A percentile compares a stretch with the other conserved stretches of the same genome.
These are phyloP conservation scores for Saguinus oedipus DNA, from an alignment of 2,797 vertebrate genomes.

Conservation along the genomic window DNA sequence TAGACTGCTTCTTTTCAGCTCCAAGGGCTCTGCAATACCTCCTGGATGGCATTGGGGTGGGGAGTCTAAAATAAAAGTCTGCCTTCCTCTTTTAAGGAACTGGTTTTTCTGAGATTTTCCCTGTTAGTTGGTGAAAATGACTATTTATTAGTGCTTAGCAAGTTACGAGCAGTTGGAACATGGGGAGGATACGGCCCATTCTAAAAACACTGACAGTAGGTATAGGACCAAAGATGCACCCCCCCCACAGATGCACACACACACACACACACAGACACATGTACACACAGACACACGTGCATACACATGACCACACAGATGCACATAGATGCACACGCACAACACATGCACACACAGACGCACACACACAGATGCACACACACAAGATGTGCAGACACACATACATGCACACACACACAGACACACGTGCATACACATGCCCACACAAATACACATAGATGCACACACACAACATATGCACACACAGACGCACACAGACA, in stretches of 20 bases:
- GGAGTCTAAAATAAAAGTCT: background rate
- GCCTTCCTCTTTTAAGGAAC: background rate
- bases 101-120: background rate
- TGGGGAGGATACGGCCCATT: background rate
- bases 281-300: no score
- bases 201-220: background rate
- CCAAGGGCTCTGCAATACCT: background rate
- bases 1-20: background rate
- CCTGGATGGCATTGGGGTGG: background rate
- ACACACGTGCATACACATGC: no score
- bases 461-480: background rate
- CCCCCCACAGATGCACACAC: background rate
- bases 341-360: no score
- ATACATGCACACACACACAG: background rate
- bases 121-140: background rate
- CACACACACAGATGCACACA: background rate
- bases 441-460: rapidly evolving
- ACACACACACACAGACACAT: background rate
- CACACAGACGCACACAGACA: no score
- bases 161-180: background rate
- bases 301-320: no score
- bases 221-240: background rate
- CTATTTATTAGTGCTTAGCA: background rate
- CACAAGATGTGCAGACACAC: background rate
- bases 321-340: background rate